These are phyloP conservation scores for Nansenia antarctica DNA, from an alignment of 2,113 vertebrate species.

Conservation along the genomic window DNA sequence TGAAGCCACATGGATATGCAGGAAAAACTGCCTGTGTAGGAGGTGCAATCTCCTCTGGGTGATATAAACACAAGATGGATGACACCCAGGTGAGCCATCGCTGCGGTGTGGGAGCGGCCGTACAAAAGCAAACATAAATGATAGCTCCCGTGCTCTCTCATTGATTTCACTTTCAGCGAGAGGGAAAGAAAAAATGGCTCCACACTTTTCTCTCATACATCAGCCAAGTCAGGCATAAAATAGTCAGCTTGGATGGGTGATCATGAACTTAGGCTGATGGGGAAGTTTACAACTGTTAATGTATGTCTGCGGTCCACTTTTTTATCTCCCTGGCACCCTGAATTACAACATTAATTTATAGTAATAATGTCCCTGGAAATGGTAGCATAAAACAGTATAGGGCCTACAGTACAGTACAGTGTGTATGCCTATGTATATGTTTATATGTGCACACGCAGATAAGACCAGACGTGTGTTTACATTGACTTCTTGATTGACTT, in stretches of 20 bases:
- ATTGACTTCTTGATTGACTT: too few relatives aligned
- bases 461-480: constrained; percentile 43
- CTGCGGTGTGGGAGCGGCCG: constrained; percentile 19
- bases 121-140: constrained; percentile 43
- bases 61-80: constrained; percentile 30
- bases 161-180: constrained; percentile 43
- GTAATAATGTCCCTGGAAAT: constrained; percentile 53
- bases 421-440: too few relatives aligned
- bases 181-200: constrained; percentile 41
- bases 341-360: constrained; percentile 58
- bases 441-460: too few relatives aligned
- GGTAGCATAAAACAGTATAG: constrained; percentile 28
- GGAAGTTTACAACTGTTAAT: constrained; percentile 59
- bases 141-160: constrained; percentile 47
- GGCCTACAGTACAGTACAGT: too few relatives aligned
- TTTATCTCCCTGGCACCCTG: constrained; percentile 45
- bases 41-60: constrained; percentile 18
- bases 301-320: constrained; percentile 33
- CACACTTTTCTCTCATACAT: constrained; percentile 50
- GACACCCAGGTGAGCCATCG: constrained; percentile 58
- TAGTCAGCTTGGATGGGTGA: constrained; percentile 68
- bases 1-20: neutral
- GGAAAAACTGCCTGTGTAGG: constrained; percentile 12
- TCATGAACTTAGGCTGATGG: constrained; percentile 61
- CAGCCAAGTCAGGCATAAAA: constrained; percentile 62